Conservation (phyloP, 1,140 invertebrate genomes). For the Euschistus heros region DNA sequence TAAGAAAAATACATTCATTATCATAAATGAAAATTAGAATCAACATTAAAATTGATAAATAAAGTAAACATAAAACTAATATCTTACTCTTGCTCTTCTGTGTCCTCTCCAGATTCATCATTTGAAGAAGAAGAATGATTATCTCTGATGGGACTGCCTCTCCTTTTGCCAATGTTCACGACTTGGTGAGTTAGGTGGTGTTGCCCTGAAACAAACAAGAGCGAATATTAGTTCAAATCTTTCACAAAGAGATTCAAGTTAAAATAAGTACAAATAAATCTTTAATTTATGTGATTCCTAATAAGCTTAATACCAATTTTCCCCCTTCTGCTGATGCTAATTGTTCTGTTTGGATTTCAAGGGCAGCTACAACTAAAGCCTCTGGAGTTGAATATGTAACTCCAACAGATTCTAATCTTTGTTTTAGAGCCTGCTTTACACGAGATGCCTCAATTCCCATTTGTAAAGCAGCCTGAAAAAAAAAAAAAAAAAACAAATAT, state of each 20-base stretch:
- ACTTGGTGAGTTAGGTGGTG: constrained; percentile 19
- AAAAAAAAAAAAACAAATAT: constrained; percentile 25
- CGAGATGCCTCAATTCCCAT: constrained; percentile 56
- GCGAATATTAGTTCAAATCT: too few species aligned
- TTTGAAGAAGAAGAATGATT: neutral
- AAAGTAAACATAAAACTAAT: neutral
- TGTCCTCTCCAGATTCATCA: neutral
- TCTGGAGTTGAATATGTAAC: constrained; percentile 48
- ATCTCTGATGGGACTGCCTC: neutral
- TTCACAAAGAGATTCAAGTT: too few species aligned
- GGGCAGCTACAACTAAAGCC: constrained; percentile 54
- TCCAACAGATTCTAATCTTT: constrained; percentile 45
- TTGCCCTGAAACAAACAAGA: constrained; percentile 8
- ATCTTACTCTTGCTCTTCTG: neutral
- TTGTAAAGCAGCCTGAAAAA: constrained; percentile 46
- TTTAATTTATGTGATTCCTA: neutral
- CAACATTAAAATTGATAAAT: too few species aligned
- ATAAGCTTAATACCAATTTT: constrained; percentile 21
- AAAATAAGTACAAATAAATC: too few species aligned
- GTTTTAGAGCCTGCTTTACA: constrained; percentile 49
- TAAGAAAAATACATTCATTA: too few species aligned
- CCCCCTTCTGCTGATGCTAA: constrained; percentile 33
- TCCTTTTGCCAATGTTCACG: neutral
- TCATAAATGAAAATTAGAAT: too few species aligned
- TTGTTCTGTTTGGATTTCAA: constrained; percentile 51